Base-by-base conservation (phyloP, 2,797 vertebrate genomes). In the Micrastur ruficollis region DNA sequence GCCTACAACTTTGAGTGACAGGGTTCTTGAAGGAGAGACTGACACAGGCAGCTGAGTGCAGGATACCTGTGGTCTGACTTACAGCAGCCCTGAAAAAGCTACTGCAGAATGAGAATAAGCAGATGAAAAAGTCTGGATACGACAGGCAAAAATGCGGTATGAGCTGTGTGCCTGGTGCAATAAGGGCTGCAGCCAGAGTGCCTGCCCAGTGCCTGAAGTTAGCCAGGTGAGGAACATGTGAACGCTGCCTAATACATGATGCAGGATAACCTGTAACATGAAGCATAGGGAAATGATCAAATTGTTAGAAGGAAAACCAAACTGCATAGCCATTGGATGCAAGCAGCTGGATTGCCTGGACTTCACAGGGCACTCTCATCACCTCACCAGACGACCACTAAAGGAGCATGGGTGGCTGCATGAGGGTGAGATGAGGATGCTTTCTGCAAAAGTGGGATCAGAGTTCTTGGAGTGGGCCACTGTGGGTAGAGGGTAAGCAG, bases 121-220 rank as follows among this genome's bases (percentile, higher is more conserved):
- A 62, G 50, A 36, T 81, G 53, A 62, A 58, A 29, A 89, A 83
- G 32, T 52, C 40, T 56, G 58, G 42, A 46, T 34, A 14, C 2
- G 3, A 12, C 15, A 38, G 59, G 53, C 19, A 46, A 29, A 76
- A 40, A 14, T 9, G 31, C 29, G 17, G 34, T 5, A 1, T 18
- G 27, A 47, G 31, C 12, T 15, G 21, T 7, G 18, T 10, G 20
- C 25, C 17, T 68, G 75, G 55, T 21, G 17, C 0, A 0, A 4
- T 10, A 49, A n/a, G 21, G 81, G 8, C 26, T 34, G 59, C 66
- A 66, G 50, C n/a, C 4, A 1, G 47, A 73, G 29, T 29, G 58
- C 13, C 34, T 2, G 3, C 6, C 4, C 31, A 11, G 20, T 5
- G 52, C 6, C 2, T 27, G 52, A n/a, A 42, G 34, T 34, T 16